A percentile compares a stretch with the other conserved stretches of the same genome.
phyloP scores from a whole-genome alignment of 2,113 vertebrate species.

The Cathartes aura region DNA sequence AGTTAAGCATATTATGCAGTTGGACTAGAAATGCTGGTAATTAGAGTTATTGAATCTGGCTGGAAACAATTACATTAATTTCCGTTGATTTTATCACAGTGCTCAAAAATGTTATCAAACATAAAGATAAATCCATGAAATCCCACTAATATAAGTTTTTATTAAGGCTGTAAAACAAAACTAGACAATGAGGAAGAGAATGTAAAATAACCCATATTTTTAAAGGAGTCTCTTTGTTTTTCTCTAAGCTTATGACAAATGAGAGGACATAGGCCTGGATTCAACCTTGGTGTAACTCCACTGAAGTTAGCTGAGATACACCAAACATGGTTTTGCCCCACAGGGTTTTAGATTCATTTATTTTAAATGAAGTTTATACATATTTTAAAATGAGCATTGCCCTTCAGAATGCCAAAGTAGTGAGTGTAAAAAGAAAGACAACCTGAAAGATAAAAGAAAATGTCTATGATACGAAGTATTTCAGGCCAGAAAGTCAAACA shows the following conservation, averaged over 20 bases:
- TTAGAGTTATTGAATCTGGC: conserved; percentile 7
- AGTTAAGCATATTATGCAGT: neutral
- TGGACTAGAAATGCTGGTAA: conserved; percentile 6
- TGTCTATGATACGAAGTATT: neutral
- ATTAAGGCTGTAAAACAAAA: neutral
- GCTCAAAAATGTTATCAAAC: conserved; percentile 18
- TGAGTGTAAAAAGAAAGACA: neutral
- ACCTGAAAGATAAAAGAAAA: conserved; percentile 26
- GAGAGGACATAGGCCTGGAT: neutral
- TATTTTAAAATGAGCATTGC: conserved; percentile 63
- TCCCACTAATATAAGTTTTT: neutral
- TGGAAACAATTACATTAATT: conserved; percentile 28
- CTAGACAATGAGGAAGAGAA: neutral
- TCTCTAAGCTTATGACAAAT: neutral
- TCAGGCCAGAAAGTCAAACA: neutral
- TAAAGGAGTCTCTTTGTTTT: neutral
- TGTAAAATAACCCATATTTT: neutral
- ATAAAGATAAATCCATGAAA: conserved; percentile 5
- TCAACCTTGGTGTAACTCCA: conserved; percentile 11
- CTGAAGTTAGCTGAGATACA: conserved; percentile 16
- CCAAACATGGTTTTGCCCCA: neutral
- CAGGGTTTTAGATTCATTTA: conserved; percentile 41
- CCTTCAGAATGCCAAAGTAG: conserved; percentile 52
- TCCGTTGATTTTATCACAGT: neutral
- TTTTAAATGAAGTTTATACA: conserved; percentile 57